These are phyloP conservation scores for Amaurobius ferox DNA, from an alignment of 2,888 invertebrate genomes.

Conservation along the genomic window DNA sequence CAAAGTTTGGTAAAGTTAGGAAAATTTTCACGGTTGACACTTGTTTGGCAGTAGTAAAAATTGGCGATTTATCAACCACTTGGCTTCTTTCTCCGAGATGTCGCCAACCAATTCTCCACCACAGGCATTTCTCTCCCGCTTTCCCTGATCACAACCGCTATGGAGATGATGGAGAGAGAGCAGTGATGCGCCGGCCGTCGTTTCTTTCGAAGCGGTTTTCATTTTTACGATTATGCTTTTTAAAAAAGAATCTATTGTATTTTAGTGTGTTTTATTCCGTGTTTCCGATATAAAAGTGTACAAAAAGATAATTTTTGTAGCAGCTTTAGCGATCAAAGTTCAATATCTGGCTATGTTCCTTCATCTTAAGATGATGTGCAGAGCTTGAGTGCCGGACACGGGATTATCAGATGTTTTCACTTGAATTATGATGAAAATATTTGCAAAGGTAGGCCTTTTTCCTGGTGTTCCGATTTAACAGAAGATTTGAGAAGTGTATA, in stretches of 20 bases:
- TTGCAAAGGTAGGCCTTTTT: neutral
- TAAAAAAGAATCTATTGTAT: neutral
- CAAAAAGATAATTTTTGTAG: too few relatives aligned
- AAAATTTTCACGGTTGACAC: too few relatives aligned
- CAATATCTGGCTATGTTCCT: neutral
- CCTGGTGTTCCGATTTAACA: too few relatives aligned
- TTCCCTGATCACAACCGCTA: neutral
- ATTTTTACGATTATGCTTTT: neutral
- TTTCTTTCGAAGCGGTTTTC: neutral
- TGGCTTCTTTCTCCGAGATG: neutral
- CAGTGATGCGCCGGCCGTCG: neutral
- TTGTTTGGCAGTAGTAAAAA: too few relatives aligned
- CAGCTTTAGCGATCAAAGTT: neutral
- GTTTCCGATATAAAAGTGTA: neutral
- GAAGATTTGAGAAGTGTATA: too few relatives aligned
- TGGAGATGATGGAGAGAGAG: neutral
- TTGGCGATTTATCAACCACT: neutral
- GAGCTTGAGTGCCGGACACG: conserved; percentile 8
- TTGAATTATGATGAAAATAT: neutral
- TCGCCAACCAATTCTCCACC: neutral
- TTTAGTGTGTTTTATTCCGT: neutral
- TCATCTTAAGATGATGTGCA: conserved; percentile 4
- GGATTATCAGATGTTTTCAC: conserved; percentile 1
- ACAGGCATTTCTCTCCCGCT: neutral
- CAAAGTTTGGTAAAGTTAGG: too few relatives aligned